phyloP scores from a whole-genome alignment of 2,888 invertebrate genomes.

The Chorisops tibialis region DNA sequence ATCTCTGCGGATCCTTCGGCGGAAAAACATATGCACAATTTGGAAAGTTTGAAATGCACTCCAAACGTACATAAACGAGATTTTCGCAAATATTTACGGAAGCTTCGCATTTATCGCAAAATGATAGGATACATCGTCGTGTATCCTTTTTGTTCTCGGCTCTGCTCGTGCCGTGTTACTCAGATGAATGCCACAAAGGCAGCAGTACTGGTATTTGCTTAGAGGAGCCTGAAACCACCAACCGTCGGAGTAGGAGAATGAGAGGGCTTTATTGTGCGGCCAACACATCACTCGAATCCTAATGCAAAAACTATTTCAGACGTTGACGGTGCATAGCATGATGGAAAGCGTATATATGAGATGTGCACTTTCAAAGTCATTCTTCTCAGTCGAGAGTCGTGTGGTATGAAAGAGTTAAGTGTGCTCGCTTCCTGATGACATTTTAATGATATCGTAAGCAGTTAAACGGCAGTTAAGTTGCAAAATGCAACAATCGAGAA shows the following conservation, averaged over 20 bases:
- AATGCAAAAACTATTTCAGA: no score
- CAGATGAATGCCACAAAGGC: neutral
- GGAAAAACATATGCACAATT: no score
- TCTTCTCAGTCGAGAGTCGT: neutral
- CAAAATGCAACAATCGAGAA: conserved; percentile 3
- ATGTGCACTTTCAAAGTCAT: conserved; percentile 1
- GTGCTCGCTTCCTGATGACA: conserved; percentile 1
- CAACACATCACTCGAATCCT: no score
- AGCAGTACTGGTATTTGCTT: neutral
- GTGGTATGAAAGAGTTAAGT: neutral
- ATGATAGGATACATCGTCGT: neutral
- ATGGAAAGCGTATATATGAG: neutral
- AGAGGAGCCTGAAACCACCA: neutral
- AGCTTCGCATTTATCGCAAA: conserved; percentile 1
- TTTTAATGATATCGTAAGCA: conserved; percentile 13
- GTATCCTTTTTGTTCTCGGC: neutral
- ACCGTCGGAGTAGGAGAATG: neutral
- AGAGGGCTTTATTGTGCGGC: neutral
- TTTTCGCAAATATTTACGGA: conserved; percentile 9
- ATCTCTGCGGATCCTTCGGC: no score
- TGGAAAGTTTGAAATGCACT: conserved; percentile 5
- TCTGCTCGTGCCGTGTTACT: neutral
- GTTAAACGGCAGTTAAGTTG: neutral
- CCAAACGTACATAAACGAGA: conserved; percentile 3
- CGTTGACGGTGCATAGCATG: neutral